Percentiles rank a stretch among this genome's conserved stretches.
Evolutionary conservation across 1,140 invertebrate genomes (phyloP).

Genomic region (Spodoptera frugiperda): DNA sequence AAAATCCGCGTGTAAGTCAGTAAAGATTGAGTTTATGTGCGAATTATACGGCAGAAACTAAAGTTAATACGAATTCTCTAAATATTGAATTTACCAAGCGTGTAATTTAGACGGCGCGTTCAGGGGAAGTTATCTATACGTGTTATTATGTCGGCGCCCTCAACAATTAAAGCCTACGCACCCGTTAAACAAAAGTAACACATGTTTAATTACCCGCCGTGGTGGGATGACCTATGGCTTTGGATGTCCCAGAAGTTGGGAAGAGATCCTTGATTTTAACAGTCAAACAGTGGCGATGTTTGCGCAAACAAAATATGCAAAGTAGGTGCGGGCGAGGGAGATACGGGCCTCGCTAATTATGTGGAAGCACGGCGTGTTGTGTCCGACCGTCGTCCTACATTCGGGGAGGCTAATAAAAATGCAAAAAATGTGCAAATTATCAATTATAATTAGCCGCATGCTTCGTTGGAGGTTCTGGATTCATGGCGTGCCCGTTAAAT

Average conservation of each 20-base stretch:
- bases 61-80: constrained; percentile 5
- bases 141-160: constrained; percentile 19
- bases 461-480: constrained; percentile 49
- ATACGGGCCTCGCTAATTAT: constrained; percentile 82
- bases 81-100: constrained; percentile 6
- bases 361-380: constrained; percentile 76
- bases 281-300: constrained; percentile 81
- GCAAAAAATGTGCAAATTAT: constrained; percentile 77
- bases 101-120: constrained; percentile 9
- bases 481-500: constrained; percentile 14
- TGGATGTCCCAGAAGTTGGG: constrained; percentile 64
- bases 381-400: constrained; percentile 76
- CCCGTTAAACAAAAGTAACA: constrained; percentile 51
- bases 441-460: constrained; percentile 78
- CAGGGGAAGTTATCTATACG: constrained; percentile 39
- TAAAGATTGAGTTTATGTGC: constrained; percentile 23
- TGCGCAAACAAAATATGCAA: constrained; percentile 84
- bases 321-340: constrained; percentile 78
- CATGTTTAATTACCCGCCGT: constrained; percentile 55
- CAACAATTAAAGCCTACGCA: constrained; percentile 41
- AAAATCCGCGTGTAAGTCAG: constrained; percentile 10
- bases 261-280: constrained; percentile 80
- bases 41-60: constrained; percentile 10
- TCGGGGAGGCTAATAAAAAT: constrained; percentile 79
- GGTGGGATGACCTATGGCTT: constrained; percentile 59